phyloP scores from a whole-genome alignment of 2,888 invertebrate genomes.

The Drosophila nr. fundita region DNA sequence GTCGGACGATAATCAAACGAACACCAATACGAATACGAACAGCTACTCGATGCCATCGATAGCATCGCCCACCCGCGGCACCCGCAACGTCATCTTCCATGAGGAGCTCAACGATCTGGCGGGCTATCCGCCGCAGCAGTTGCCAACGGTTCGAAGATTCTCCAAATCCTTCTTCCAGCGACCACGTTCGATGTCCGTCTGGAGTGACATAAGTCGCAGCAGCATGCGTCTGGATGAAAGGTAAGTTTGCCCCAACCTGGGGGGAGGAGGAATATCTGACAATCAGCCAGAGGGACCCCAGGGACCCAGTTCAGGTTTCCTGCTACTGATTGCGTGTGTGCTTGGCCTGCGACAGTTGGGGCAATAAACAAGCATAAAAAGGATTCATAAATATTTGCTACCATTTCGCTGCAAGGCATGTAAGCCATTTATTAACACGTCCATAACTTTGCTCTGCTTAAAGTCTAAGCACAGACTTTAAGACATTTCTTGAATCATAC shows the following conservation, averaged over 20 bases:
- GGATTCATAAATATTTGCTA: conserved; percentile 63
- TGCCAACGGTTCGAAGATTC: conserved; percentile 81
- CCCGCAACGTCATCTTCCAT: conserved; percentile 84
- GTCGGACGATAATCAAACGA: conserved; percentile 85
- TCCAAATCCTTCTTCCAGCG: conserved; percentile 85
- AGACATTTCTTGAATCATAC: not conserved
- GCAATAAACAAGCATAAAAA: conserved; percentile 30
- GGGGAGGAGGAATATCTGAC: conserved; percentile 4
- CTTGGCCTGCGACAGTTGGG: not conserved
- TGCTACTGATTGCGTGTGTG: conserved; percentile 55
- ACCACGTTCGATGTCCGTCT: conserved; percentile 93
- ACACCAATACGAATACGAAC: conserved; percentile 51
- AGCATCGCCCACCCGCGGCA: conserved; percentile 74
- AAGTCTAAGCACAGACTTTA: not conserved
- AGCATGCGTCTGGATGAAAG: conserved; percentile 89
- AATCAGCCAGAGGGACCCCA: not conserved
- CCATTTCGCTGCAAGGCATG: conserved; percentile 12
- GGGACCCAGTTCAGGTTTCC: not conserved
- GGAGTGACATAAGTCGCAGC: conserved; percentile 94
- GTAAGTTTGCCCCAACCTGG: conserved; percentile 67
- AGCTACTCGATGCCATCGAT: conserved; percentile 83
- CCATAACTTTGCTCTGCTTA: not conserved
- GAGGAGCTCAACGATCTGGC: conserved; percentile 79
- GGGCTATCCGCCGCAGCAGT: conserved; percentile 77
- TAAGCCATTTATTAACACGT: conserved; percentile 9